Conservation (phyloP, 2,113 vertebrate genomes). For the Copsychus sechellarum region DNA sequence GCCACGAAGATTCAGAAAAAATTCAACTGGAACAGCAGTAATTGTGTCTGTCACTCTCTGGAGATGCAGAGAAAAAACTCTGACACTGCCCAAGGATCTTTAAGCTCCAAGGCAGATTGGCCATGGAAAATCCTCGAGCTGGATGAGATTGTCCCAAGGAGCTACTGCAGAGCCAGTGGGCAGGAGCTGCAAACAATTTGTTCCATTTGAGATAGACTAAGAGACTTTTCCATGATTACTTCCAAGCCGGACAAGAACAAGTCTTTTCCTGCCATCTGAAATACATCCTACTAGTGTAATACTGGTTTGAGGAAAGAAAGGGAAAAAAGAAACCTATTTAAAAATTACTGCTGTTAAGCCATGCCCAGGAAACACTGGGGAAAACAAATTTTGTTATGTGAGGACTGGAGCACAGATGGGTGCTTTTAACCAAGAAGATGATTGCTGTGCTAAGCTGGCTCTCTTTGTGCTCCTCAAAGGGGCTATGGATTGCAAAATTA, state of each 20-base stretch:
- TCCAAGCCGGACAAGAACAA: conserved; percentile 35
- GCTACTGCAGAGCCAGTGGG: neutral
- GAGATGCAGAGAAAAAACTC: neutral
- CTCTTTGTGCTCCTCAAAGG: conserved; percentile 12
- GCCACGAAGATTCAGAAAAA: neutral
- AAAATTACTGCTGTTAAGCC: neutral
- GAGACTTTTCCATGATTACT: conserved; percentile 19
- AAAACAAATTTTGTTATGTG: neutral
- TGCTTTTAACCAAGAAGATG: neutral
- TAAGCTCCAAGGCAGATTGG: neutral
- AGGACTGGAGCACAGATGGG: neutral
- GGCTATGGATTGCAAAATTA: conserved; percentile 22
- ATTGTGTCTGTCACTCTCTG: neutral
- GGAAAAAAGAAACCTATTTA: neutral
- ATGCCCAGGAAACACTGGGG: neutral
- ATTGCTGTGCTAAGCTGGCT: neutral
- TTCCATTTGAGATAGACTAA: conserved; percentile 35
- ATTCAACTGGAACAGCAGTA: neutral
- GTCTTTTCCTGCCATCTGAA: conserved; percentile 42
- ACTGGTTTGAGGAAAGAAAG: neutral
- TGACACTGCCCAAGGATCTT: neutral
- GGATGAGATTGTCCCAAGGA: neutral
- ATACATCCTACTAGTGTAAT: neutral
- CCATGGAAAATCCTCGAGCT: neutral
- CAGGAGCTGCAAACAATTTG: neutral